A percentile compares a stretch with the other conserved stretches of the same genome.
Conservation (phyloP, 2,113 vertebrate genomes). For the Cervus canadensis region DNA sequence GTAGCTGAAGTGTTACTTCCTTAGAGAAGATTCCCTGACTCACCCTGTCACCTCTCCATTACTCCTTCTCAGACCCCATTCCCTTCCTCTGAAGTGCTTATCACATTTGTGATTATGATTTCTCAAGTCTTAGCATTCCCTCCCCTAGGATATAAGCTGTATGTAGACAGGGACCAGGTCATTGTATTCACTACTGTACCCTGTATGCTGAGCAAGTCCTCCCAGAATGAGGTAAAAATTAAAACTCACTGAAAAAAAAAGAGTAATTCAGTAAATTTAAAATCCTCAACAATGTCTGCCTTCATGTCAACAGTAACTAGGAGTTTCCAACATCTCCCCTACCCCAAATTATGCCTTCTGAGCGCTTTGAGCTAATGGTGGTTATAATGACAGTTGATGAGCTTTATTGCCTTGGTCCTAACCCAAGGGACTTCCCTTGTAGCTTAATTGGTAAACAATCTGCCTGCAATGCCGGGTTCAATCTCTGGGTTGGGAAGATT, state of each 20-base stretch:
- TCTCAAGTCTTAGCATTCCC: background rate
- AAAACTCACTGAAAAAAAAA: background rate
- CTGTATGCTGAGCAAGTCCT: background rate
- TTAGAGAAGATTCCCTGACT: background rate
- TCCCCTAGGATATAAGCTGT: background rate
- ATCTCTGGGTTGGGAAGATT: background rate
- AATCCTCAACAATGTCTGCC: background rate
- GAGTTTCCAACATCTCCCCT: background rate
- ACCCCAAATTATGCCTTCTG: background rate
- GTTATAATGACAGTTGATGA: background rate
- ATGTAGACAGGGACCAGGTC: background rate
- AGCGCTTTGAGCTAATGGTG: background rate
- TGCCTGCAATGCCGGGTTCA: background rate
- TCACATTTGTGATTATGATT: background rate
- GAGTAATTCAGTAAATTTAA: background rate
- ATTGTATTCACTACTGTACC: background rate
- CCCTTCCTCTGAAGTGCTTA: background rate
- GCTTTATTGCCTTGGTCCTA: background rate
- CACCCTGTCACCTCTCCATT: background rate
- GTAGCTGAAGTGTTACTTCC: background rate
- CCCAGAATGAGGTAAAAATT: background rate
- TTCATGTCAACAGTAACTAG: background rate
- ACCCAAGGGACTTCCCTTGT: background rate
- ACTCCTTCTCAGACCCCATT: background rate
- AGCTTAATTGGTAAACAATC: background rate